Evolutionary conservation across 92 coral and sea anemone species (phyloP).

Genomic region (Siderastrea siderea): DNA sequence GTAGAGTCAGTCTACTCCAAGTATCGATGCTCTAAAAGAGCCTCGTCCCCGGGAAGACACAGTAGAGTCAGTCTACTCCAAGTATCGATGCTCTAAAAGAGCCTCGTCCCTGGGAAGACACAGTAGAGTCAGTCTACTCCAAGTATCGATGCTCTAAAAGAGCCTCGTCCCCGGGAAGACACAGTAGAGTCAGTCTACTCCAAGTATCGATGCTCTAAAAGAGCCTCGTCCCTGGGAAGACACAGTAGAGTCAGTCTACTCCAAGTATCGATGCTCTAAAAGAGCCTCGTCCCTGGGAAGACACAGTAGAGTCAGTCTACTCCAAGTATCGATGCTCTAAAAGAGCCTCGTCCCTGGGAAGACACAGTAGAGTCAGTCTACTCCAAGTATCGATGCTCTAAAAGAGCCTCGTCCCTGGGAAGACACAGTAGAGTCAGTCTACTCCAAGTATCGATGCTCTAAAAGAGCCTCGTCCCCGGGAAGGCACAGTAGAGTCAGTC

Average conservation of each 20-base stretch:
- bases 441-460: no score
- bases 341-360: not conserved
- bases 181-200: not conserved
- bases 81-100: not conserved
- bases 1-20: not conserved
- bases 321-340: not conserved
- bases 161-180: no score
- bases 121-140: no score
- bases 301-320: not conserved
- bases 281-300: not conserved
- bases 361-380: not conserved
- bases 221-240: not conserved
- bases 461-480: no score
- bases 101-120: constrained; percentile 1
- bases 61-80: no score
- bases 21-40: constrained; percentile 6
- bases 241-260: not conserved
- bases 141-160: no score
- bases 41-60: not conserved
- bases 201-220: constrained; percentile 14
- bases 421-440: not conserved
- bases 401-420: not conserved
- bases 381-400: not conserved
- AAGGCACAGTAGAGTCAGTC: no score
- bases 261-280: not conserved